Evolutionary conservation across 2,888 invertebrate species (phyloP).

Genomic region (Nezara viridula): DNA sequence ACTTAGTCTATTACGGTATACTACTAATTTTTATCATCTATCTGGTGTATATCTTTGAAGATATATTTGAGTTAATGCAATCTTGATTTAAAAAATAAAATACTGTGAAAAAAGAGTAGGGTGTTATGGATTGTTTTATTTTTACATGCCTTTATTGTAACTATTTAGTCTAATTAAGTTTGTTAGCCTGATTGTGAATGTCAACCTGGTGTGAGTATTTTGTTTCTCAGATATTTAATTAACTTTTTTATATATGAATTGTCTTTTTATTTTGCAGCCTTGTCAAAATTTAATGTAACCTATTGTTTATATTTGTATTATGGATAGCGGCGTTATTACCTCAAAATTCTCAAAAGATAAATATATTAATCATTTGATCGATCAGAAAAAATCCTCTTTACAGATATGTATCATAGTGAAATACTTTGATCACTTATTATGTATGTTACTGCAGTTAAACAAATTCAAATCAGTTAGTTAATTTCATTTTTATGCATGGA

Average conservation of each 20-base stretch:
- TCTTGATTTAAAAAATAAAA: no score
- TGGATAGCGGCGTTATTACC: neutral
- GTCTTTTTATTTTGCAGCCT: neutral
- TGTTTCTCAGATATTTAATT: neutral
- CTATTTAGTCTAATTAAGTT: neutral
- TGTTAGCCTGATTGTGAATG: neutral
- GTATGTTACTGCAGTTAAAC: neutral
- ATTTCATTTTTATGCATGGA: no score
- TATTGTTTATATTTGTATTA: neutral
- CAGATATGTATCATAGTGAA: neutral
- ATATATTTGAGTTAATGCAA: no score
- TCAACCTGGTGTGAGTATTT: neutral
- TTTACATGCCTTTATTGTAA: neutral
- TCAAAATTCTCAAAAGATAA: neutral
- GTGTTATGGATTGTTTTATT: neutral
- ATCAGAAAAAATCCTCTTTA: neutral
- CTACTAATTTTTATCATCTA: neutral
- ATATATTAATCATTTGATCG: neutral
- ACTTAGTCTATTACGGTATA: neutral
- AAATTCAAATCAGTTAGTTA: no score
- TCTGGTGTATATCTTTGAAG: neutral
- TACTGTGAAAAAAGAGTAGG: no score
- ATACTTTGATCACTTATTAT: neutral
- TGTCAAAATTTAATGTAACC: neutral
- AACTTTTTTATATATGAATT: neutral